These are phyloP conservation scores for Bombus impatiens DNA, from an alignment of 1,140 invertebrate species.

Conservation along the genomic window DNA sequence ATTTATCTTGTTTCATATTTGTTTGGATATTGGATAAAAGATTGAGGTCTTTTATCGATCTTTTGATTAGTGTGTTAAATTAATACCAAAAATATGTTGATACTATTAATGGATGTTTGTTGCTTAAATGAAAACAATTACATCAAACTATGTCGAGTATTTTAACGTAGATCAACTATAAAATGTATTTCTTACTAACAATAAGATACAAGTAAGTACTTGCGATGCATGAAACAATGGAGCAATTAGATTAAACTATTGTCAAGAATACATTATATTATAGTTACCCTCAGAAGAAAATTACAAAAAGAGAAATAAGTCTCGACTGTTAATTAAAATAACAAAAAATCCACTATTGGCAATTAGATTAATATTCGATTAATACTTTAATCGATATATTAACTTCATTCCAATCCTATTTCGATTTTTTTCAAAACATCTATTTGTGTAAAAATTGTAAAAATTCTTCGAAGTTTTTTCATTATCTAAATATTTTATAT, in stretches of 20 bases:
- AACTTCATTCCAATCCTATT: background rate
- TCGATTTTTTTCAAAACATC: background rate
- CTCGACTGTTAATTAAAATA: background rate
- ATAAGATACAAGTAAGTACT: too few relatives aligned
- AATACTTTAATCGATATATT: background rate
- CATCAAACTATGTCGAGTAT: background rate
- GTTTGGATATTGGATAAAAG: background rate
- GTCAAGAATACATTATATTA: background rate
- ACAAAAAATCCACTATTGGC: background rate
- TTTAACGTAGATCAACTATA: background rate
- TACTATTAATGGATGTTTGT: background rate
- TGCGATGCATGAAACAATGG: too few relatives aligned
- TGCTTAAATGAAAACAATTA: too few relatives aligned
- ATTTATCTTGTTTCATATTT: background rate
- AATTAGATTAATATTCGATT: too few relatives aligned
- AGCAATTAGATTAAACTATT: background rate
- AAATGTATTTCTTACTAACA: background rate
- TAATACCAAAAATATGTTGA: background rate
- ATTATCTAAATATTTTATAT: background rate
- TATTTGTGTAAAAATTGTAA: background rate
- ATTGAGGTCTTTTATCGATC: background rate
- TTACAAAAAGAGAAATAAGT: background rate
- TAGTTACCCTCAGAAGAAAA: background rate
- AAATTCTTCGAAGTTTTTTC: background rate
- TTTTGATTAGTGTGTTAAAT: background rate